These are phyloP conservation scores for Melanotaenia maccullochi DNA, from an alignment of 2,797 vertebrate genomes.

Conservation along the genomic window DNA sequence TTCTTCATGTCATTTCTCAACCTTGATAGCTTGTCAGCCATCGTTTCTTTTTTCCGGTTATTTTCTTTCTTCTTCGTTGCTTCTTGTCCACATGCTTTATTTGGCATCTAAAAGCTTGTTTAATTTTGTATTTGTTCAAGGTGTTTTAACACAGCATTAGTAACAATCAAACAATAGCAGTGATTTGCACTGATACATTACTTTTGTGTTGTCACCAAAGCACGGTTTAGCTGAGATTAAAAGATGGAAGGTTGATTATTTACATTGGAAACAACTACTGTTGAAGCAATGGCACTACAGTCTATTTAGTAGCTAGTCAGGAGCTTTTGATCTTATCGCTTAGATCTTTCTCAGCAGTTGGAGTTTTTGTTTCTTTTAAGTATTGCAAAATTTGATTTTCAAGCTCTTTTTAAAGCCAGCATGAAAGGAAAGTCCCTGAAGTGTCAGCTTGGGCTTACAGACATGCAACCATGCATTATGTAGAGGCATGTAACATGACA, in stretches of 20 bases:
- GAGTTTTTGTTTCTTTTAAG: not conserved
- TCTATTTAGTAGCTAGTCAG: not conserved
- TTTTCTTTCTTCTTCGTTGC: not conserved
- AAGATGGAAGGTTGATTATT: not conserved
- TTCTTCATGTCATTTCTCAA: not conserved
- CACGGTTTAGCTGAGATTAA: not conserved
- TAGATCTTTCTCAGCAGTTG: not conserved
- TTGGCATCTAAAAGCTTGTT: not conserved
- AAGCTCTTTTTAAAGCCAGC: not conserved
- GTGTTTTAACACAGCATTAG: slow-evolving; percentile 7
- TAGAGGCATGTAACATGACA: not conserved
- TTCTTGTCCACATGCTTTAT: not conserved
- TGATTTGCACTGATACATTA: not conserved
- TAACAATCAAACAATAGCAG: not conserved
- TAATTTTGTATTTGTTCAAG: not conserved
- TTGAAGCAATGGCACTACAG: not conserved
- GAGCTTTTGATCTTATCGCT: not conserved
- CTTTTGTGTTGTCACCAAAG: not conserved
- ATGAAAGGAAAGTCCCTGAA: not conserved
- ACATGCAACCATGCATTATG: not conserved
- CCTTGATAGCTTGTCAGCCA: not conserved
- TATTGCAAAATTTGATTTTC: slow-evolving; percentile 1
- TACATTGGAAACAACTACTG: not conserved
- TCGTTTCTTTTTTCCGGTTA: not conserved
- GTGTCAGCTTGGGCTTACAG: not conserved